Conservation (phyloP, 2,888 invertebrate species). For the Zaprionus bogoriensis region DNA sequence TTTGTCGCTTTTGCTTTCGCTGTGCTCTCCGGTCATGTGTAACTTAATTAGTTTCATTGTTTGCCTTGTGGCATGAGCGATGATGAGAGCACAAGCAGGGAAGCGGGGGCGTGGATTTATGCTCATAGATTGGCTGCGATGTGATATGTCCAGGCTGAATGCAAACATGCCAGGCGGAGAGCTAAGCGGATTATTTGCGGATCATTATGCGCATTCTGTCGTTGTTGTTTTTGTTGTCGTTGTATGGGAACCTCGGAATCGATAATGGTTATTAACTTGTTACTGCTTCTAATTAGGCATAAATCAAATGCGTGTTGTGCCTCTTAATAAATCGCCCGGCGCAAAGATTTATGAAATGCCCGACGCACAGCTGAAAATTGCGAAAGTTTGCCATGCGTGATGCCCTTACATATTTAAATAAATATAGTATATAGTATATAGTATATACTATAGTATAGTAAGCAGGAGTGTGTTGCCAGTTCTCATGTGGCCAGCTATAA, state of each 20-base stretch:
- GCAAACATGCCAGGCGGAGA: slow-evolving; percentile 2
- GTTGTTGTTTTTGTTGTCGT: neutral
- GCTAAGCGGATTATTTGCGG: slow-evolving; percentile 51
- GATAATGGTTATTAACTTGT: slow-evolving; percentile 51
- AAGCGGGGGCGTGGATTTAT: slow-evolving; percentile 17
- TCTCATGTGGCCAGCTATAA: slow-evolving; percentile 22
- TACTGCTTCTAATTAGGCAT: slow-evolving; percentile 50
- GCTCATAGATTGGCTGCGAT: slow-evolving; percentile 38
- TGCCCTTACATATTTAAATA: slow-evolving; percentile 3
- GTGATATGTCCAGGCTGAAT: slow-evolving; percentile 4
- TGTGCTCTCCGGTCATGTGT: slow-evolving; percentile 42
- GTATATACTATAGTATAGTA: no score
- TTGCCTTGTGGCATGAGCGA: slow-evolving; percentile 27
- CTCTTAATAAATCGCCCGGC: slow-evolving; percentile 23
- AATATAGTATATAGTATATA: no score
- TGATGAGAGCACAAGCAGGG: neutral
- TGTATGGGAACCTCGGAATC: slow-evolving; percentile 20
- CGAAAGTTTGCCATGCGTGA: slow-evolving; percentile 26
- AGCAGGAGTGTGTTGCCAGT: neutral
- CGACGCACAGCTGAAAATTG: slow-evolving; percentile 7
- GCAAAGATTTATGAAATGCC: slow-evolving; percentile 24
- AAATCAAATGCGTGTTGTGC: slow-evolving; percentile 36
- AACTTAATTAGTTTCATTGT: slow-evolving; percentile 72
- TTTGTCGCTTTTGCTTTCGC: slow-evolving; percentile 34
- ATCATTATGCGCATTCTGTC: slow-evolving; percentile 48